Percentiles rank a stretch among this genome's conserved stretches.
Evolutionary conservation across 64 coral and sea anemone species (phyloP).

Genomic region (Dendrophyllia cribrosa): DNA sequence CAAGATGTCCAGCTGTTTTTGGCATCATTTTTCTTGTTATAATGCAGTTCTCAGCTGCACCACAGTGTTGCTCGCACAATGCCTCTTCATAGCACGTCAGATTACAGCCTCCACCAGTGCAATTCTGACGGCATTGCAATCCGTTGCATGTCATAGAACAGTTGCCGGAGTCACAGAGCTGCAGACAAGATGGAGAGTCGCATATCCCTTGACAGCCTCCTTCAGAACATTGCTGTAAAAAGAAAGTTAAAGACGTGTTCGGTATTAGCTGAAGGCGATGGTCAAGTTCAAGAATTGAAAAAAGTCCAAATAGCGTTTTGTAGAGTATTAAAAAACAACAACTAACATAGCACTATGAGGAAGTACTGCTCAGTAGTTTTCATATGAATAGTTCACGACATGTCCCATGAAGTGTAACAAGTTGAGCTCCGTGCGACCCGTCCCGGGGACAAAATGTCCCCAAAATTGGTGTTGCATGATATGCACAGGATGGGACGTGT

Average conservation of each 20-base stretch:
- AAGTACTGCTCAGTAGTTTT: too few relatives aligned
- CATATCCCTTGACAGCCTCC: slow-evolving; percentile 48
- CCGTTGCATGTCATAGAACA: slow-evolving; percentile 76
- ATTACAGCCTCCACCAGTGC: slow-evolving; percentile 62
- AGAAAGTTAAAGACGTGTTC: neutral
- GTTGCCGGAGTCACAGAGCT: slow-evolving; percentile 48
- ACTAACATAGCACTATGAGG: too few relatives aligned
- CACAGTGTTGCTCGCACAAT: slow-evolving; percentile 50
- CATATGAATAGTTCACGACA: too few relatives aligned
- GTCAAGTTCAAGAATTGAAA: neutral
- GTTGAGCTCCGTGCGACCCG: too few relatives aligned
- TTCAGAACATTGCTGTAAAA: slow-evolving; percentile 21
- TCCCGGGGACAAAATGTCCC: too few relatives aligned
- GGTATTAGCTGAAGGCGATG: neutral
- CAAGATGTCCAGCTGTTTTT: neutral
- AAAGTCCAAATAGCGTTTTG: too few relatives aligned
- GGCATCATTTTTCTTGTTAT: slow-evolving; percentile 38
- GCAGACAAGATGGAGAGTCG: slow-evolving; percentile 49
- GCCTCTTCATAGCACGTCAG: slow-evolving; percentile 45
- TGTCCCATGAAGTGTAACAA: too few relatives aligned
- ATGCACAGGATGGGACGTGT: too few relatives aligned
- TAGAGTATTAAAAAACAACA: too few relatives aligned
- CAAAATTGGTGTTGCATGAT: too few relatives aligned
- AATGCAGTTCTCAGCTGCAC: slow-evolving; percentile 1
- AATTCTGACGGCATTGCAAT: slow-evolving; percentile 57